These are phyloP conservation scores for Nasonovia ribisnigri DNA, from an alignment of 2,888 invertebrate species.

Conservation along the genomic window DNA sequence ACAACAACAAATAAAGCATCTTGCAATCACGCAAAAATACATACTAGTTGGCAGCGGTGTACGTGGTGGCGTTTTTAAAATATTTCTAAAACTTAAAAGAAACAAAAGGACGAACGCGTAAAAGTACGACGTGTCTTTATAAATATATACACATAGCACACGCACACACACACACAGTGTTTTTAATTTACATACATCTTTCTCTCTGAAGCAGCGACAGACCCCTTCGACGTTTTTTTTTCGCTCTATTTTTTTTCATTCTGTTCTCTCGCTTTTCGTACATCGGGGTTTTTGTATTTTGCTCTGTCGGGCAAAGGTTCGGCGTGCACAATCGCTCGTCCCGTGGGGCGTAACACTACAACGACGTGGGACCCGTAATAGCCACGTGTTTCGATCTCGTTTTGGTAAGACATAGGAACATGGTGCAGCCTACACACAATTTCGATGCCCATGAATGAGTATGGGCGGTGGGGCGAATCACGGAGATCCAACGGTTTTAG, in stretches of 20 bases:
- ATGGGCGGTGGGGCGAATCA: background rate
- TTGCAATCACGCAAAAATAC: background rate
- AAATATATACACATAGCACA: background rate
- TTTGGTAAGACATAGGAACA: background rate
- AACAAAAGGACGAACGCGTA: background rate
- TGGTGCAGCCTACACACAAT: background rate
- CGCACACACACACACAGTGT: background rate
- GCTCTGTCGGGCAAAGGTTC: background rate
- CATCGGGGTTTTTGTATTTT: background rate
- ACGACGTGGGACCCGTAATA: background rate
- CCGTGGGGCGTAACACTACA: background rate
- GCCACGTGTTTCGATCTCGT: background rate
- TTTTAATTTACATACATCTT: background rate
- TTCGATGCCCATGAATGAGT: background rate
- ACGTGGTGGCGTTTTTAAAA: background rate
- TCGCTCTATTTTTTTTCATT: background rate
- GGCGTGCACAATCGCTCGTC: background rate
- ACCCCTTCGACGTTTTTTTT: background rate
- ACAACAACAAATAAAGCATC: background rate
- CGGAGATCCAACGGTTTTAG: background rate
- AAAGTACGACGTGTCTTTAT: background rate
- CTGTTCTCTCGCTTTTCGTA: background rate
- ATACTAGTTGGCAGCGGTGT: background rate
- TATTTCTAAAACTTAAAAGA: background rate
- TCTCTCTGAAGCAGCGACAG: background rate